Evolutionary conservation across 2,888 invertebrate genomes (phyloP).

Genomic region (Tanypteryx hageni): DNA sequence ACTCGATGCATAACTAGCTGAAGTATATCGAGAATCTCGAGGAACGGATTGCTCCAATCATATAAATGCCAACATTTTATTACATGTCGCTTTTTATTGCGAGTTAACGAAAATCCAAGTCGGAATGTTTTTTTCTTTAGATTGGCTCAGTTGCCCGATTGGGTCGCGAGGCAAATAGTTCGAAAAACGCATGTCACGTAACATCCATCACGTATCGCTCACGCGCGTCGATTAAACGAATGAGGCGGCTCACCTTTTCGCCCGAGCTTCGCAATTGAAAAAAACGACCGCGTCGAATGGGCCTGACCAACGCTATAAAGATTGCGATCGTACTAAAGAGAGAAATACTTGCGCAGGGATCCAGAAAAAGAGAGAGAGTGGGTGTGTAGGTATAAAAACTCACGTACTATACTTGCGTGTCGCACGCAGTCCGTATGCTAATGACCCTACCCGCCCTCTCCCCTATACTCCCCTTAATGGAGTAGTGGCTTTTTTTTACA

Average conservation of each 20-base stretch:
- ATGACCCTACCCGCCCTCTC: neutral
- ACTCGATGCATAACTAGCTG: too few species aligned
- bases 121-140: too few species aligned
- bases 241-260: neutral
- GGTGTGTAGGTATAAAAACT: neutral
- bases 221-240: neutral
- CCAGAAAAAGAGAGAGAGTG: neutral
- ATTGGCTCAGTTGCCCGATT: too few species aligned
- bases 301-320: neutral
- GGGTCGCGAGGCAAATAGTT: too few species aligned
- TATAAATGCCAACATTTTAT: too few species aligned
- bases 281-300: neutral
- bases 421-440: neutral
- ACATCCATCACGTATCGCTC: neutral
- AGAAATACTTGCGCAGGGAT: neutral
- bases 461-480: neutral
- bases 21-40: too few species aligned
- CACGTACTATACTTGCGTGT: neutral
- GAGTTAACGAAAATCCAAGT: too few species aligned
- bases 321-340: neutral
- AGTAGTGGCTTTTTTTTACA: neutral
- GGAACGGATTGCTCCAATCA: too few species aligned
- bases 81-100: too few species aligned
- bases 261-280: neutral
- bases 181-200: too few species aligned